Percentiles rank a stretch among this genome's conserved stretches.
These are phyloP conservation scores for Coracopsis vasa DNA, from an alignment of 2,113 vertebrate species.

Conservation along the genomic window DNA sequence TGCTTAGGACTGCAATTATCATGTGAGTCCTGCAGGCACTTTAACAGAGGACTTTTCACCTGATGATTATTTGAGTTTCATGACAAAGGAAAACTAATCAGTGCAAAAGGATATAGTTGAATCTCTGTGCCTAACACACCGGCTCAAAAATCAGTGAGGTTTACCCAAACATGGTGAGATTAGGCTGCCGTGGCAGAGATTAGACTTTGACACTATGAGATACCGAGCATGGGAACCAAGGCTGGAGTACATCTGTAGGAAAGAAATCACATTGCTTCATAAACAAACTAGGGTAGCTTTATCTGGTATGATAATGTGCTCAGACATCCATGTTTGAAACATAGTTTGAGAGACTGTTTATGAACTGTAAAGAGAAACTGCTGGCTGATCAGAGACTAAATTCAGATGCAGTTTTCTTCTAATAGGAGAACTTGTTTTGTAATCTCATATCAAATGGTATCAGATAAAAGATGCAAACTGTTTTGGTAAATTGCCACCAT, in stretches of 20 bases:
- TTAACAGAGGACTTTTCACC: background rate
- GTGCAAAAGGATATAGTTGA: background rate
- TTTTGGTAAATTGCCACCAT: background rate
- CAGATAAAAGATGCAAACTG: background rate
- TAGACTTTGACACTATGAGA: background rate
- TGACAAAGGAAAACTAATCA: background rate
- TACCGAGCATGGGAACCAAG: background rate
- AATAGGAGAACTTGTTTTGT: background rate
- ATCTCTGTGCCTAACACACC: background rate
- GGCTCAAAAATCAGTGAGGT: background rate
- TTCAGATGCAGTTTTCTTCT: background rate
- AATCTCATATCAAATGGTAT: fast-evolving
- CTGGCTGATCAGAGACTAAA: background rate
- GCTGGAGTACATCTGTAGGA: background rate
- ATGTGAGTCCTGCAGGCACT: background rate
- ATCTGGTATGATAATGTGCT: fast-evolving
- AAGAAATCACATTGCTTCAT: background rate
- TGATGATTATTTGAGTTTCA: background rate
- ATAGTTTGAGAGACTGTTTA: background rate
- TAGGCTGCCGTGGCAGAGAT: background rate
- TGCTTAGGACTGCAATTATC: background rate
- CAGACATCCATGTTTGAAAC: background rate
- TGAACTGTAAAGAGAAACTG: background rate
- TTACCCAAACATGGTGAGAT: fast-evolving
- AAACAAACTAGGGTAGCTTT: background rate